Evolutionary conservation across 2,113 vertebrate species (phyloP), one percentile per base, ranked within the genome.

Genomic region (Burhinus oedicnemus): DNA sequence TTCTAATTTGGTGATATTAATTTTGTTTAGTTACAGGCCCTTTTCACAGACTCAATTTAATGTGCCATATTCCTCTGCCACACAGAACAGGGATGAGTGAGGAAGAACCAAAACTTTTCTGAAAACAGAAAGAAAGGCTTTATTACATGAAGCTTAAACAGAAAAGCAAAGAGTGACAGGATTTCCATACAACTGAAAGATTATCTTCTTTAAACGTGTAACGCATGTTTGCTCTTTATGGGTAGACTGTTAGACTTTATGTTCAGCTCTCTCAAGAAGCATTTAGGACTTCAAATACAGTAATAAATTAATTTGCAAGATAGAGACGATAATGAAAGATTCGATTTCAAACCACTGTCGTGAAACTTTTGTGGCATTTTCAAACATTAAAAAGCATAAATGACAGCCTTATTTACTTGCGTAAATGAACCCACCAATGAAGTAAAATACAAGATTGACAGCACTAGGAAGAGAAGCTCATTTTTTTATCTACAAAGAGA

Each of bases 161-260:
- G 69, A 96, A 96, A 95, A 97, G 89, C 92, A 95, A 40, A 97
- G 96, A 98, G 94, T 83, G 94, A 97, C 92, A 90, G 96, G 78
- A 89, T 97, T 97, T 97, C 94, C 86, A 40, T 40, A 80, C 38
- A 38, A 82, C 83, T 87, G 60, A 70, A 97, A 98, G 86, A 97
- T 96, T 95, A 98, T 95, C 81, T 95, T 93, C 94, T 97, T 98
- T 97, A 96, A 90, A 92, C 89, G 93, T 97, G 83, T 93, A 97
- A 95, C 96, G 97, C 84, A 58, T 94, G 89, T 97, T 96, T 86
- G 90, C 81, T 98, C 89, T 97, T 95, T 84, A 66, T 96, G 95
- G 93, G 89, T 93, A 94, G 71, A 96, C 89, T 96, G 93, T 96
- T 97, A 94, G 51, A 68, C 87, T 92, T 65, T 88, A 93, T 65